phyloP scores from a whole-genome alignment of 2,888 invertebrate genomes.

The Rotaria socialis region DNA sequence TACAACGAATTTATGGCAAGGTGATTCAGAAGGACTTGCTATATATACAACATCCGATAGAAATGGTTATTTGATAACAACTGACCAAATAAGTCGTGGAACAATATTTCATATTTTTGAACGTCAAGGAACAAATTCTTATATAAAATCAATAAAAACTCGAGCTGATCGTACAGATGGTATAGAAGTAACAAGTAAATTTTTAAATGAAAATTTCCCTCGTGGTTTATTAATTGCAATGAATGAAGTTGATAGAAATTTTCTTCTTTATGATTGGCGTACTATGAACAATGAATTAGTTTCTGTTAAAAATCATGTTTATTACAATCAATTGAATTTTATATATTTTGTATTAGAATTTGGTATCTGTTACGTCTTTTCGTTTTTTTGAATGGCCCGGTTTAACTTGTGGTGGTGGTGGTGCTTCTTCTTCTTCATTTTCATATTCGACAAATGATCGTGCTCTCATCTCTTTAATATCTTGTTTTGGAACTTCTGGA shows the following conservation, averaged over 20 bases:
- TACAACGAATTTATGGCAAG: slow-evolving; percentile 27
- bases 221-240: not conserved
- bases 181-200: not conserved
- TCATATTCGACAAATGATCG: not conserved
- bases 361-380: not conserved
- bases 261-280: slow-evolving; percentile 25
- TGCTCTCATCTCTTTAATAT: not conserved
- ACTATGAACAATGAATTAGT: not conserved
- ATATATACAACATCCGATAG: not conserved
- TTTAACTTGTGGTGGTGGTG: not conserved
- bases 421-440: not conserved
- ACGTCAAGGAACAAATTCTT: slow-evolving; percentile 3
- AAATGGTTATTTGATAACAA: not conserved
- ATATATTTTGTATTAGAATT: not conserved
- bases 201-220: not conserved
- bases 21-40: slow-evolving; percentile 24
- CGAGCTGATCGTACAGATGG: slow-evolving; percentile 6
- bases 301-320: not conserved
- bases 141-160: not conserved
- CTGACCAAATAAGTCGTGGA: not conserved
- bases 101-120: slow-evolving; percentile 6
- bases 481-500: not conserved
- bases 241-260: not conserved
- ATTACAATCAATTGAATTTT: not conserved
- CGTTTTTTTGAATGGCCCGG: not conserved